Conservation (phyloP, 1,140 invertebrate genomes). For the Leguminivora glycinivorella region DNA sequence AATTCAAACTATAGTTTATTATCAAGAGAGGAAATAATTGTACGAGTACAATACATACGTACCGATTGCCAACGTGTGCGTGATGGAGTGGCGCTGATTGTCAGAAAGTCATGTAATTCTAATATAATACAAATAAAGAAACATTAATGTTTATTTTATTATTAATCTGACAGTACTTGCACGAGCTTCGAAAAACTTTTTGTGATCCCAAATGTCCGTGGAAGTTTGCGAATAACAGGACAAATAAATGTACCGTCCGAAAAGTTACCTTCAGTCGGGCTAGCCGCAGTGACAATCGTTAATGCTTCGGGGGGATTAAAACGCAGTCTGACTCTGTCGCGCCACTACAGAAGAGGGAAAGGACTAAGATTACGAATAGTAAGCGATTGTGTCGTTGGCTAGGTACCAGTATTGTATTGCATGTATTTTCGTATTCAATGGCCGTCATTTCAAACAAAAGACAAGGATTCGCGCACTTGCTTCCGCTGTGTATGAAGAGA, state of each 20-base stretch:
- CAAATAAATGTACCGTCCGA: slow-evolving; percentile 15
- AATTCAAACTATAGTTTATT: too few relatives aligned
- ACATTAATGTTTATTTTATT: neutral
- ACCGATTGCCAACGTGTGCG: neutral
- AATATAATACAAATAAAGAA: too few relatives aligned
- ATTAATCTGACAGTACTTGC: slow-evolving; percentile 1
- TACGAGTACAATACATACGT: neutral
- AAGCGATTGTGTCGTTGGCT: too few relatives aligned
- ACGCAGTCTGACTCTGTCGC: too few relatives aligned
- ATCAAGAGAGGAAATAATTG: too few relatives aligned
- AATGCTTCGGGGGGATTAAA: too few relatives aligned
- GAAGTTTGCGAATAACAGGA: slow-evolving; percentile 14
- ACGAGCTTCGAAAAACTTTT: neutral
- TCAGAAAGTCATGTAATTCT: too few relatives aligned
- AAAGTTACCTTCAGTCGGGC: slow-evolving; percentile 4
- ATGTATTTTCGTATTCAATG: slow-evolving; percentile 19
- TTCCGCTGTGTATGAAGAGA: neutral
- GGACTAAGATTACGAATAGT: too few relatives aligned
- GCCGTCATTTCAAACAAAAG: slow-evolving; percentile 11
- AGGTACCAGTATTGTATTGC: too few relatives aligned
- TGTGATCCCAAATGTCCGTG: neutral
- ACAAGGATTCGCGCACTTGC: neutral
- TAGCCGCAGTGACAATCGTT: too few relatives aligned
- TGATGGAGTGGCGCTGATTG: too few relatives aligned
- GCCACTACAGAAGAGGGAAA: too few relatives aligned